Percentiles rank a stretch among this genome's conserved stretches.
phyloP scores from a whole-genome alignment of 2,888 invertebrate genomes.

The Hyposoter dolosus region DNA sequence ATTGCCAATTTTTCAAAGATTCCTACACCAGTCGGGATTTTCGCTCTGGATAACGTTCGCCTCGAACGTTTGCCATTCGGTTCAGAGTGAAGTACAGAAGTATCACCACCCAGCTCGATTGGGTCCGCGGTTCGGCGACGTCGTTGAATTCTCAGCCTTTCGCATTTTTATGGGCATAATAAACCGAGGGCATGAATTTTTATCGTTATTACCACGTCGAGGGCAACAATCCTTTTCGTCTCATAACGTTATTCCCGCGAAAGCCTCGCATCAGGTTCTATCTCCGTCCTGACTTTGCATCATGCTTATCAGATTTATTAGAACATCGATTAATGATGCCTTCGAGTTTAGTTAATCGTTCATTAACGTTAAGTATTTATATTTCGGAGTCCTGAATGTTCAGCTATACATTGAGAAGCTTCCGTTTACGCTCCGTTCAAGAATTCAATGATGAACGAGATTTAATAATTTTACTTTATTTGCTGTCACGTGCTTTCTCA shows the following conservation, averaged over 20 bases:
- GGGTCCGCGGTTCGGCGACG: slow-evolving; percentile 38
- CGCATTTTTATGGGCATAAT: slow-evolving; percentile 76
- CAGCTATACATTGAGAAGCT: background rate
- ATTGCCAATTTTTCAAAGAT: slow-evolving; percentile 64
- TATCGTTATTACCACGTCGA: slow-evolving; percentile 75
- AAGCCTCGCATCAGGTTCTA: slow-evolving; percentile 20
- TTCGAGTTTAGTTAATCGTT: slow-evolving; percentile 20
- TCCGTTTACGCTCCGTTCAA: background rate
- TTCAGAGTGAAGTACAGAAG: slow-evolving; percentile 28
- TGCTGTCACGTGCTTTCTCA: background rate
- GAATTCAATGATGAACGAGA: background rate
- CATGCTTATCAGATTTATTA: slow-evolving; percentile 24
- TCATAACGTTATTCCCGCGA: slow-evolving; percentile 54
- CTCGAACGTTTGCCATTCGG: slow-evolving; percentile 13
- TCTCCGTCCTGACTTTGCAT: slow-evolving; percentile 10
- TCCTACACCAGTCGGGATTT: slow-evolving; percentile 51
- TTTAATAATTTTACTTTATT: background rate
- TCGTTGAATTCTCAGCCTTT: slow-evolving; percentile 68
- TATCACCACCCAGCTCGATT: slow-evolving; percentile 48
- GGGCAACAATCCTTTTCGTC: slow-evolving; percentile 67
- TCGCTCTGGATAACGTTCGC: slow-evolving; percentile 12
- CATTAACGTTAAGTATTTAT: slow-evolving; percentile 12
- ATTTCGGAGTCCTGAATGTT: background rate
- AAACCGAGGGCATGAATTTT: slow-evolving; percentile 78
- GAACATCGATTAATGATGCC: slow-evolving; percentile 15